Evolutionary conservation across 2,113 vertebrate genomes (phyloP), one percentile per base, ranked within the genome.

Genomic region (Chionomys nivalis): DNA sequence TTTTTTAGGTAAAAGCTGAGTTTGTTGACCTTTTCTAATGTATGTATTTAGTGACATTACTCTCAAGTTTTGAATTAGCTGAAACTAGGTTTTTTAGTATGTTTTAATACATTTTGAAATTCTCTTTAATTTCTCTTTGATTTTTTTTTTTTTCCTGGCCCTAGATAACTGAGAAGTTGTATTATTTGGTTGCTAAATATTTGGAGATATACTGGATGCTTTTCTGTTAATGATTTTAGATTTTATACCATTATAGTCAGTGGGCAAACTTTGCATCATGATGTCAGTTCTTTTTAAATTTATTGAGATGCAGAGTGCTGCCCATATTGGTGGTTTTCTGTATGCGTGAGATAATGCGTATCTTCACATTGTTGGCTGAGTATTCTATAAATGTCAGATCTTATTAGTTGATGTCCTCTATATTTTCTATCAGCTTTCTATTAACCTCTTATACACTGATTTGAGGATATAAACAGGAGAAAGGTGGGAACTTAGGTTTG

Each of bases 21-120:
- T 33, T 94, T 24, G 49, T 87, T 94, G 72, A 90, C 31, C 19
- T 68, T 92, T 95, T 70, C 79, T 58, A 36, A 33, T 94, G 42
- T 24, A 49, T 16, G 4, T 36, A 72, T 92, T 76, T 96, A 72
- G 28, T 87, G 28, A 95, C 77, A 52, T 93, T 92, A 89, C 28
- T 19, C 55, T 83, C 10, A 75, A 89, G 36, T 89, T 87, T 65
- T 86, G 17, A 39, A 61, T 76, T 70, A 70, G 61, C 44, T 66
- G 4, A 47, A 90, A 31, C 31, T 44, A 9, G 31, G 76, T 49
- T 49, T 83, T 87, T 94, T 55, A 39, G 12, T 92, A 28, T 89
- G n/a, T 73, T 78, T 91, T 90, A 49, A 66, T 88, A 93, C 52
- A 94, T 33, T 88, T 96, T 9, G 83, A 63, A 97, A 91, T 96